Conservation (phyloP, 1,140 invertebrate genomes). For the Pantala flavescens region DNA sequence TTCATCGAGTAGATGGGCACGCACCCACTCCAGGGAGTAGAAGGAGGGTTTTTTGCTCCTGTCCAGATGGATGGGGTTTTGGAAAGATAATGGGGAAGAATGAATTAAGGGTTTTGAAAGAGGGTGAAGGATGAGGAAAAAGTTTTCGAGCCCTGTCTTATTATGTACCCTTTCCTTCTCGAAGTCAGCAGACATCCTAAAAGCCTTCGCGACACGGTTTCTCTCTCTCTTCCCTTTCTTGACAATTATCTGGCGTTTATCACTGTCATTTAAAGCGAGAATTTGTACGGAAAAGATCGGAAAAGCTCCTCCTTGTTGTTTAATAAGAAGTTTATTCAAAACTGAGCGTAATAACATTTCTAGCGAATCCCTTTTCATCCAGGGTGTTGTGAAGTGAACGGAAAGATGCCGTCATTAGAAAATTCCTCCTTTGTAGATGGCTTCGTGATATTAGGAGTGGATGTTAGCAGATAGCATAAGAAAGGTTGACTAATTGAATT, state of each 20-base stretch:
- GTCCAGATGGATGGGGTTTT: too few species aligned
- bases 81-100: not conserved
- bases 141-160: not conserved
- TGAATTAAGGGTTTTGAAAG: not conserved
- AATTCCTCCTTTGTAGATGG: too few species aligned
- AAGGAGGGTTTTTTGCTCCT: not conserved
- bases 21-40: not conserved
- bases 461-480: too few species aligned
- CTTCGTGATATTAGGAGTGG: too few species aligned
- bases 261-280: not conserved
- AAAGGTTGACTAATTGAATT: too few species aligned
- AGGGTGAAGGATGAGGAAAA: not conserved
- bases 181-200: not conserved
- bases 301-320: not conserved
- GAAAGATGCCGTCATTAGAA: too few species aligned
- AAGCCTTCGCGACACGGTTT: too few species aligned
- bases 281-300: not conserved
- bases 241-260: not conserved
- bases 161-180: not conserved
- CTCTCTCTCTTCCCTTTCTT: not conserved
- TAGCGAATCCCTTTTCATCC: not conserved
- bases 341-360: not conserved
- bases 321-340: not conserved
- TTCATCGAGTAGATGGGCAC: not conserved
- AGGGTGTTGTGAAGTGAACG: too few species aligned